Evolutionary conservation across 2,888 invertebrate genomes (phyloP), one percentile per base, ranked within the genome.

Genomic region (Nemotelus nigrinus): DNA sequence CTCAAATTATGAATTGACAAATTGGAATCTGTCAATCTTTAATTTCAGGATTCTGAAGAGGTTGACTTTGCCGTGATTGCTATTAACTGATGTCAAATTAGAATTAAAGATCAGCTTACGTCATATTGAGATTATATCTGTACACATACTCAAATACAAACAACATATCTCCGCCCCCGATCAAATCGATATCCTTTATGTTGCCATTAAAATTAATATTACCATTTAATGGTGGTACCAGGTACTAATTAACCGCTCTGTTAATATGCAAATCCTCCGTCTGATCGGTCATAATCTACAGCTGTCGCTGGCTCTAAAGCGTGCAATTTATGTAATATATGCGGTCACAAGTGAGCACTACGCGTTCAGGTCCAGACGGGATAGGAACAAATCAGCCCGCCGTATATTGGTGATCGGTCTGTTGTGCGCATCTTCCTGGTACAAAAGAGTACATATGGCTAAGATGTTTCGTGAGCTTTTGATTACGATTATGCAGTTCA

Each of bases 201-300:
- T 47, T 72, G 25, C 60, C 74, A 63, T 47, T 74, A 60, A 74
- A 63, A 74, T 48, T 60, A 74, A 74, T 60, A 74, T 63, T 8
- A 41, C 50, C 39, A 58, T 72, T 72, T 47, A 39, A 48, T 41
- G 57, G 48, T 41, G 63, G 48, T 74, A 60, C 60, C 47, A 74
- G 60, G 25, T 63, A 74, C 60, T 74, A 60, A 74, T 60, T 60
- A 74, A 74, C 60, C 63, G 60, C 50, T 48, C 74, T 74, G 63
- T 74, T 74, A 74, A 45, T 63, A 63, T 74, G 74, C n/a, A 39
- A 60, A 74, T 74, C 47, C n/a, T 6, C 72, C 58, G n/a, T n/a
- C n/a, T n/a, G n/a, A n/a, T 7, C 39, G 60, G 25, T 25, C 58
- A 44, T 72, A 58, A 72, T 58, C 72, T 72, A 5, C 65, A 65